Evolutionary conservation across 2,888 invertebrate genomes (phyloP).

Genomic region (Spisula subtruncata): DNA sequence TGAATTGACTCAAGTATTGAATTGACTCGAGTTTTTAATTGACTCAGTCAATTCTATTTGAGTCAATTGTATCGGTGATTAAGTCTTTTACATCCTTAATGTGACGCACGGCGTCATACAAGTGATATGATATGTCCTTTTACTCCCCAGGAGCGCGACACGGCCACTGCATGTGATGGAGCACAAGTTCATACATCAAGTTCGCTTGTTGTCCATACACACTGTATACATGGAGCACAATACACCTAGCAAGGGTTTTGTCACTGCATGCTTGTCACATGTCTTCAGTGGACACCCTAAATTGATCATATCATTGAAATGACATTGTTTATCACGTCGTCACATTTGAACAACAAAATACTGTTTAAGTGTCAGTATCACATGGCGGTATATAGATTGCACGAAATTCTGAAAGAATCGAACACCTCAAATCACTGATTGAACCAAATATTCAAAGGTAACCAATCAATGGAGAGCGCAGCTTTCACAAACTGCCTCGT

Average conservation of each 20-base stretch:
- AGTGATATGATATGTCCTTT: background rate
- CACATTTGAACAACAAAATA: slow-evolving; percentile 34
- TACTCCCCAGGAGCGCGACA: background rate
- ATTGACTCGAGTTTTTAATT: too few relatives aligned
- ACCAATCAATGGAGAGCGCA: background rate
- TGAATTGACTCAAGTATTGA: background rate
- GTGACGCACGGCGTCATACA: background rate
- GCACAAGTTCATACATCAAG: background rate
- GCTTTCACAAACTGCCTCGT: background rate
- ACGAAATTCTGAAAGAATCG: slow-evolving; percentile 37
- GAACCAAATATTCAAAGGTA: background rate
- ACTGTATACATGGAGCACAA: too few relatives aligned
- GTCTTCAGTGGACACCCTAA: background rate
- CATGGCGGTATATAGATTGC: slow-evolving; percentile 42
- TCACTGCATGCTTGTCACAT: too few relatives aligned
- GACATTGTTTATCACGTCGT: slow-evolving; percentile 2
- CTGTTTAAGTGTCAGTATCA: slow-evolving; percentile 45
- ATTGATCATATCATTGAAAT: background rate
- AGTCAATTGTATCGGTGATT: background rate
- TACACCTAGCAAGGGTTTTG: too few relatives aligned
- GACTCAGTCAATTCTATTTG: too few relatives aligned
- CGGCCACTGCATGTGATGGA: background rate
- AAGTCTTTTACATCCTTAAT: background rate
- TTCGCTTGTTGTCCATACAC: background rate
- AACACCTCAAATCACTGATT: slow-evolving; percentile 25